These are phyloP conservation scores for Acleris cristana DNA, from an alignment of 2,888 invertebrate species.

Conservation along the genomic window DNA sequence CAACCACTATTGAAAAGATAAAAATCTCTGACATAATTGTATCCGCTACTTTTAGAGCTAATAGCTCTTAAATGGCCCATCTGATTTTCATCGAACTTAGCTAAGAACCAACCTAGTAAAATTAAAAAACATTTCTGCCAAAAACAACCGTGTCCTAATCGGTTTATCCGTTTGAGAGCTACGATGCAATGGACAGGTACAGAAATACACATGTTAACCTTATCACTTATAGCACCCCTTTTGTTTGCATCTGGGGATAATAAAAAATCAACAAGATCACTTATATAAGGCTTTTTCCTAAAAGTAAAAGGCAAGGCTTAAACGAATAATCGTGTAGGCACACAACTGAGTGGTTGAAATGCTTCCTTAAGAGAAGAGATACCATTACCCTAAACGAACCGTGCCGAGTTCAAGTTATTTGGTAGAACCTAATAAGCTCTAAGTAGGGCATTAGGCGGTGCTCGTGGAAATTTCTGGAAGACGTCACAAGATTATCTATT, in stretches of 20 bases:
- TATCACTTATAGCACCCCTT: no score
- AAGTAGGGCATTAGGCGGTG: conserved; percentile 43
- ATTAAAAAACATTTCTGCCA: no score
- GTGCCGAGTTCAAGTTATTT: conserved; percentile 49
- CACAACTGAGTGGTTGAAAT: conserved; percentile 21
- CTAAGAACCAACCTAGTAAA: no score
- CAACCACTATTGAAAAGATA: no score
- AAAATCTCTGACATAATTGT: no score
- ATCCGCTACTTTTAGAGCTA: background rate
- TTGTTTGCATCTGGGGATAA: no score
- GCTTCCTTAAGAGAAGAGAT: conserved; percentile 22
- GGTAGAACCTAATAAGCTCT: conserved; percentile 46
- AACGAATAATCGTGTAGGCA: conserved; percentile 14
- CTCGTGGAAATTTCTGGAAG: conserved; percentile 20
- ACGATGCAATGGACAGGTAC: no score
- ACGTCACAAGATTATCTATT: conserved; percentile 16
- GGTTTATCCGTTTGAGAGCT: no score
- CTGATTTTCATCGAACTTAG: no score
- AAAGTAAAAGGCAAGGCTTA: conserved; percentile 4
- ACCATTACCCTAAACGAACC: conserved; percentile 44
- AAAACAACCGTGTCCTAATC: no score
- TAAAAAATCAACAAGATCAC: background rate
- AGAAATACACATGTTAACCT: no score
- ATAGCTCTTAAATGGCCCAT: background rate
- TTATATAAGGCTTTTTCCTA: background rate